Conservation (phyloP, 2,888 invertebrate species). For the Eupsilia transversa region DNA sequence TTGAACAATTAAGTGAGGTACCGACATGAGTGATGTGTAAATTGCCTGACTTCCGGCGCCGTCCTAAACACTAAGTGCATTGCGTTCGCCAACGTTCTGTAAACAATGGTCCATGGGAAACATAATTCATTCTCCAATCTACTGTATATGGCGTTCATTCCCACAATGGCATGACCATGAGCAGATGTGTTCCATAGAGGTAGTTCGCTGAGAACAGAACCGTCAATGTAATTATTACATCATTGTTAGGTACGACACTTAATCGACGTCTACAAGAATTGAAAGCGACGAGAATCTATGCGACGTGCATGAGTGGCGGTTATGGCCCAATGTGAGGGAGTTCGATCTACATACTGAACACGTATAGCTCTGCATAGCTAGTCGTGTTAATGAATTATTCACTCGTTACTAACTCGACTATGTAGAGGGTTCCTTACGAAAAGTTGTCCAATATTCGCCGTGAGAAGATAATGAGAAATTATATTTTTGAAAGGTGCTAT, state of each 20-base stretch:
- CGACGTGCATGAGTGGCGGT: conserved; percentile 16
- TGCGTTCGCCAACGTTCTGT: conserved; percentile 22
- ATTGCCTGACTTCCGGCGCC: not conserved
- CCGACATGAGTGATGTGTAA: conserved; percentile 11
- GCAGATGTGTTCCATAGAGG: conserved; percentile 10
- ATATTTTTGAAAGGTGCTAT: not conserved
- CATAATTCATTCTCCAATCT: conserved; percentile 57
- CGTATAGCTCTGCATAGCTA: not conserved
- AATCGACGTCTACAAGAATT: conserved; percentile 39
- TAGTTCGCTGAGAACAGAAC: conserved; percentile 7
- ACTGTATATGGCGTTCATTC: conserved; percentile 22
- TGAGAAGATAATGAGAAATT: no score
- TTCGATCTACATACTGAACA: not conserved
- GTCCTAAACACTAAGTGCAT: conserved; percentile 41
- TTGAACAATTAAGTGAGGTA: conserved; percentile 25
- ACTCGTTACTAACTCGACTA: not conserved
- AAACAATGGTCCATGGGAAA: conserved; percentile 55
- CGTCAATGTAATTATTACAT: conserved; percentile 46
- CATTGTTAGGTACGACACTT: conserved; percentile 33
- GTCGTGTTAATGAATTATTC: not conserved
- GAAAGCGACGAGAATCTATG: conserved; percentile 28
- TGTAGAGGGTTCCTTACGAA: not conserved
- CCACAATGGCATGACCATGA: conserved; percentile 27
- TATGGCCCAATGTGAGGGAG: not conserved
- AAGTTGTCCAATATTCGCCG: not conserved